Conservation (phyloP, 2,113 vertebrate species). For the Aptenodytes forsteri region DNA sequence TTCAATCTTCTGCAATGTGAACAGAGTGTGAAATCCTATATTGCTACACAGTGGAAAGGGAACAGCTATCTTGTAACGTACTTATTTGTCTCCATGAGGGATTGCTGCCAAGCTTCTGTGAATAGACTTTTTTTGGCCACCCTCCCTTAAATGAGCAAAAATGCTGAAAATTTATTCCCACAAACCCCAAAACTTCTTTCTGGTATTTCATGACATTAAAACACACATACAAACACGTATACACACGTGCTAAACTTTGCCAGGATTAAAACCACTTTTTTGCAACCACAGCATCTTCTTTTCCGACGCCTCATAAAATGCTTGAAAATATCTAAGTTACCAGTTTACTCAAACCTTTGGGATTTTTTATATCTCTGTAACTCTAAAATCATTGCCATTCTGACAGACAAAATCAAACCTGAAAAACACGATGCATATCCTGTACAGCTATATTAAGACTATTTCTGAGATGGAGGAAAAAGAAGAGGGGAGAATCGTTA, state of each 20-base stretch:
- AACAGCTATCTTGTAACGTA: constrained; percentile 38
- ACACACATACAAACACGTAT: background rate
- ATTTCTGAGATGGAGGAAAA: background rate
- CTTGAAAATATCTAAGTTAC: background rate
- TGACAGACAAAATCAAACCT: background rate
- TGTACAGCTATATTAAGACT: background rate
- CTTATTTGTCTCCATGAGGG: constrained; percentile 30
- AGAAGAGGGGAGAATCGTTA: background rate
- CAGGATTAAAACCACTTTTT: background rate
- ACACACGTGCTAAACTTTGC: background rate
- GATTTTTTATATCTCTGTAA: background rate
- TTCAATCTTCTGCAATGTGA: background rate
- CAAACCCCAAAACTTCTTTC: constrained; percentile 6
- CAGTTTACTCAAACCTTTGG: background rate
- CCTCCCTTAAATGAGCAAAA: constrained; percentile 54
- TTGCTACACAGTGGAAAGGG: background rate
- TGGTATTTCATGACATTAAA: constrained; percentile 23
- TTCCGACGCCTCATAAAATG: background rate
- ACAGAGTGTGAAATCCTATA: background rate
- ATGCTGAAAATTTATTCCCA: constrained; percentile 52
- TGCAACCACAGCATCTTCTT: background rate
- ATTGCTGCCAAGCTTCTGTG: constrained; percentile 54
- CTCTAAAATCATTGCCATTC: background rate
- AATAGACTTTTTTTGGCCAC: constrained; percentile 21
- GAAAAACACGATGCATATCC: background rate